A percentile compares a stretch with the other conserved stretches of the same genome.
Evolutionary conservation across 1,140 invertebrate species (phyloP).

Genomic region (Leptinotarsa undecemlineata): DNA sequence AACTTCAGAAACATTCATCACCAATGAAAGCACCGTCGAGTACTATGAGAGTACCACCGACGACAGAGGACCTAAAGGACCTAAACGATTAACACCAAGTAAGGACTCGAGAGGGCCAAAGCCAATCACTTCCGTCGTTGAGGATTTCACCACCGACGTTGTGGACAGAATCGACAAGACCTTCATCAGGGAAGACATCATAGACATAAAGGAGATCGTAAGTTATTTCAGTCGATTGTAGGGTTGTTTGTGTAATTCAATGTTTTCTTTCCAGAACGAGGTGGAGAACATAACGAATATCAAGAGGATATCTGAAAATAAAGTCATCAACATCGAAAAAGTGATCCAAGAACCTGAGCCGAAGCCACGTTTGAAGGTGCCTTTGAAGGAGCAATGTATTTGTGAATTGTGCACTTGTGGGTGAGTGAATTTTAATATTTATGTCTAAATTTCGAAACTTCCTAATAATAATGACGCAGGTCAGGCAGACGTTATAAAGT

Average conservation of each 20-base stretch:
- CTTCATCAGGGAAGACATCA: constrained; percentile 46
- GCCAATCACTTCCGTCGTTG: constrained; percentile 19
- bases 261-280: constrained; percentile 48
- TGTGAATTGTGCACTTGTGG: constrained; percentile 90
- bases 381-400: constrained; percentile 78
- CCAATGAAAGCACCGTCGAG: constrained; percentile 7
- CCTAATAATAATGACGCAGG: no score
- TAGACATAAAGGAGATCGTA: constrained; percentile 52
- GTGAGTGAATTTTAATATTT: constrained; percentile 62
- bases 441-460: no score
- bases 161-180: constrained; percentile 38
- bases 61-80: not conserved
- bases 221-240: constrained; percentile 34
- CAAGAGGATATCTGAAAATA: constrained; percentile 50
- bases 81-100: not conserved
- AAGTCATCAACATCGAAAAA: constrained; percentile 52
- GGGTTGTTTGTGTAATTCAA: constrained; percentile 13
- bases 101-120: not conserved
- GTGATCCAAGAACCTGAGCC: constrained; percentile 55
- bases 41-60: not conserved
- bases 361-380: constrained; percentile 46
- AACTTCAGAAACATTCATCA: not conserved
- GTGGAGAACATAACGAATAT: constrained; percentile 53
- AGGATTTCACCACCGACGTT: constrained; percentile 28
- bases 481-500: no score